phyloP scores from a whole-genome alignment of 1,140 invertebrate genomes.

The Pseudomyrmex pallidus region DNA sequence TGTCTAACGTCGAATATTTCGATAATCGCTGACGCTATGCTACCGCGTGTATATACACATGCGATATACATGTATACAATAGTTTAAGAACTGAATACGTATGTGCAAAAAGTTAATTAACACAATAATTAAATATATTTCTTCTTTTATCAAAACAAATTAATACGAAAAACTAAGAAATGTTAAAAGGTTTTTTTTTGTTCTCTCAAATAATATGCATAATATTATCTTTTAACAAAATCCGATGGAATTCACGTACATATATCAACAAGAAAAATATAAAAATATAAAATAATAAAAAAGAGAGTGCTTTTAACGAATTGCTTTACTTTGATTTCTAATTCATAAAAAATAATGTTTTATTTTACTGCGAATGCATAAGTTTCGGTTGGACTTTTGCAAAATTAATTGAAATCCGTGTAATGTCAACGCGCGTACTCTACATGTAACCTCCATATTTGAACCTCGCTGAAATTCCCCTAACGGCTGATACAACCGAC shows the following conservation, averaged over 20 bases:
- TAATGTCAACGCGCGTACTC: background rate
- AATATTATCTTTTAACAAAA: background rate
- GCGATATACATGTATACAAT: background rate
- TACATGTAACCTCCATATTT: constrained; percentile 19
- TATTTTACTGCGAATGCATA: background rate
- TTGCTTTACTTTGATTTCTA: background rate
- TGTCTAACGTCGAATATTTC: background rate
- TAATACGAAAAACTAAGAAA: background rate
- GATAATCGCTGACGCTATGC: background rate
- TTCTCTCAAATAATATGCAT: background rate
- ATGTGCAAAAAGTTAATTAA: background rate
- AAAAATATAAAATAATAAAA: constrained; percentile 2
- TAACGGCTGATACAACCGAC: constrained; percentile 10
- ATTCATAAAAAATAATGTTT: constrained; percentile 14
- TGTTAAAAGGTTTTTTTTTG: background rate
- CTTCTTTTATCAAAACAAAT: background rate
- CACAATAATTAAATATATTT: background rate
- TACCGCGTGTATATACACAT: background rate
- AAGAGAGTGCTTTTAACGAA: no score
- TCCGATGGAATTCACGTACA: background rate
- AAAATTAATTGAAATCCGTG: constrained; percentile 26
- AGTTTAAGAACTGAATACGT: background rate
- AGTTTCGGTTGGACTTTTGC: background rate
- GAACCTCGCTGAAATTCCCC: constrained; percentile 22
- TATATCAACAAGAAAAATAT: background rate